Evolutionary conservation across 2,113 vertebrate genomes (phyloP), one percentile per base, ranked within the genome.

Genomic region (Heloderma charlesbogerti): DNA sequence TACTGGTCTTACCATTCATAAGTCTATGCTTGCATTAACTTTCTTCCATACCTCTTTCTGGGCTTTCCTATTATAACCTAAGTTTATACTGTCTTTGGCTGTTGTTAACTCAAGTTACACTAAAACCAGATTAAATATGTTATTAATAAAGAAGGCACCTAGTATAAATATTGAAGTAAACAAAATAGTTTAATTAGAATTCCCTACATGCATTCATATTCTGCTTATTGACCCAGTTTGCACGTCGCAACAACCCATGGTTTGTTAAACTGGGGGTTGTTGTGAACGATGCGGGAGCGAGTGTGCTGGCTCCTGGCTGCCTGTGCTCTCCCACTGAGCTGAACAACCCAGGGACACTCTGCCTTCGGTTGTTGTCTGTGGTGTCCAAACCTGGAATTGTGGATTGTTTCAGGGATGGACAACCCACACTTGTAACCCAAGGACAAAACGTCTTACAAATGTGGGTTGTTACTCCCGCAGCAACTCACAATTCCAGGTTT

Each of bases 1-100:
- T n/a, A 29, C 15, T 90, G 69, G 92, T 51, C 27, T 66, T 60
- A 88, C 6, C 48, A 6, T 89, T 94, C 27, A 94, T 20, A 4
- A 43, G 29, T 48, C 79, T 86, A 48, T 88, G 66, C 3, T 63
- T 12, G 63, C 54, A 74, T 0, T 74, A 69, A 77, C 1, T 22
- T 78, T 16, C 43, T 79, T 25, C 27, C 18, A 75, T 37, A 87
- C 25, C 18, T 40, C 4, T 2, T 1, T 87, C 77, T 92, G 6
- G 90, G 66, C 60, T 69, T 92, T 20, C 5, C 1, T 6, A 1
- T 15, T 40, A 84, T 18, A 54, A 90, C 40, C 27, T 74, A 20
- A 60, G 37, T 79, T 63, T 2, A 63, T 25, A 18, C 72, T 27
- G 6, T 22, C 37, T 75, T 29, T 87, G 34, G 60, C 31, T 88